A percentile compares a stretch with the other conserved stretches of the same genome.
These are phyloP conservation scores for Gila orcuttii DNA, from an alignment of 2,113 vertebrate genomes.

Conservation along the genomic window DNA sequence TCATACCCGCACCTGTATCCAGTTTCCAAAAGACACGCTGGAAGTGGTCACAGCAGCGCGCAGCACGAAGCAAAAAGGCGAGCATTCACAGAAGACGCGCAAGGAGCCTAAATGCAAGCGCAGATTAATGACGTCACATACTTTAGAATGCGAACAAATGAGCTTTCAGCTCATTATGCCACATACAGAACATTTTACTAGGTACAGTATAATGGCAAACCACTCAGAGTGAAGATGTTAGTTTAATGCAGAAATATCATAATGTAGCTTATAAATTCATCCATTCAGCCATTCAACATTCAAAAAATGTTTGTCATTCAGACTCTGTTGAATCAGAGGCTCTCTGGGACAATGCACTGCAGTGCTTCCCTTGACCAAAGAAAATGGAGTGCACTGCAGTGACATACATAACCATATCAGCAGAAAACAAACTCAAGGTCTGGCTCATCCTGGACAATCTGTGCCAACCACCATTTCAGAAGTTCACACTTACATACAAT, in stretches of 20 bases:
- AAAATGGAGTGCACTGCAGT: conserved; percentile 6
- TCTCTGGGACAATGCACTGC: background rate
- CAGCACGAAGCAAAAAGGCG: too few relatives aligned
- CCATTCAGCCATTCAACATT: background rate
- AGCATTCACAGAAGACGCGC: too few relatives aligned
- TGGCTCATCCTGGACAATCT: conserved; percentile 41
- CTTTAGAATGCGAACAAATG: too few relatives aligned
- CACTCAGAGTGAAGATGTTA: background rate
- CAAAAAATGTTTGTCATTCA: background rate
- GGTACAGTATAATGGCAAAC: background rate
- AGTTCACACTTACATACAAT: too few relatives aligned
- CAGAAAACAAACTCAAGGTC: conserved; percentile 38
- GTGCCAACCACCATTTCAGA: conserved; percentile 22
- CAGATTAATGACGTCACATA: too few relatives aligned
- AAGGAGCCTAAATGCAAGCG: too few relatives aligned
- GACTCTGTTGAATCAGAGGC: background rate
- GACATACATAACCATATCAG: conserved; percentile 30
- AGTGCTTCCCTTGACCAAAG: background rate
- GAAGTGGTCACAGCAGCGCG: too few relatives aligned
- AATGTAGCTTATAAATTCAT: background rate
- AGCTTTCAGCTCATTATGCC: too few relatives aligned
- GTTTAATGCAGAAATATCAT: conserved; percentile 25
- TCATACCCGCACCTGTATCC: too few relatives aligned
- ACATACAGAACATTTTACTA: background rate
- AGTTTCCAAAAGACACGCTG: too few relatives aligned